Percentiles rank a stretch among this genome's conserved stretches.
Evolutionary conservation across 2,797 vertebrate genomes (phyloP).

Genomic region (Acanthiza pusilla): DNA sequence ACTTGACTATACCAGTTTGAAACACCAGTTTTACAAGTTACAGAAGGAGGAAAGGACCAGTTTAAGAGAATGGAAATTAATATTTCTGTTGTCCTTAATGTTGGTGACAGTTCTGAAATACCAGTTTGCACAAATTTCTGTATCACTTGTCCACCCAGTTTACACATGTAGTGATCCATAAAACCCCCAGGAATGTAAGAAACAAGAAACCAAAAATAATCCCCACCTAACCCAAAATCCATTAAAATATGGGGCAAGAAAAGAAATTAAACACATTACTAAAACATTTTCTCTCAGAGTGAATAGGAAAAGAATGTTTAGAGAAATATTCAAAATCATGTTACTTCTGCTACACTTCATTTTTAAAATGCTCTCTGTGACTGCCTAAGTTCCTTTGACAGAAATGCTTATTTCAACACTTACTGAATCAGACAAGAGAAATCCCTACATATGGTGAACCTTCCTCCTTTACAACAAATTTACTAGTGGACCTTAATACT

Average conservation of each 20-base stretch:
- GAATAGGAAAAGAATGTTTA: background rate
- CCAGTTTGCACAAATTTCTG: background rate
- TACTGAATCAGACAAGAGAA: background rate
- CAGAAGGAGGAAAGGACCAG: background rate
- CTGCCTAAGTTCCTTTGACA: background rate
- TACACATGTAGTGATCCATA: background rate
- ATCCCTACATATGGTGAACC: background rate
- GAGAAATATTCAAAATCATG: constrained; percentile 10
- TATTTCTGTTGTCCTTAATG: background rate
- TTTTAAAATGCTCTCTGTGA: background rate
- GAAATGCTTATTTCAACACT: background rate
- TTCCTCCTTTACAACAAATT: background rate
- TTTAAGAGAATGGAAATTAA: background rate
- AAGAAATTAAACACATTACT: background rate
- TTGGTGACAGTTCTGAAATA: background rate
- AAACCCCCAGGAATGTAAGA: background rate
- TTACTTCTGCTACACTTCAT: constrained; percentile 5
- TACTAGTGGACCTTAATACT: background rate
- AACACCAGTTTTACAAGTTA: background rate
- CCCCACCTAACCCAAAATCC: background rate
- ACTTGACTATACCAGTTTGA: background rate
- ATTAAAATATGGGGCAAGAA: background rate
- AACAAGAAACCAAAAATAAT: background rate
- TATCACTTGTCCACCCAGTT: background rate
- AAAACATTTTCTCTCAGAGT: background rate